These are phyloP conservation scores for Falcaria lacertinaria DNA, from an alignment of 2,888 invertebrate genomes.

Conservation along the genomic window DNA sequence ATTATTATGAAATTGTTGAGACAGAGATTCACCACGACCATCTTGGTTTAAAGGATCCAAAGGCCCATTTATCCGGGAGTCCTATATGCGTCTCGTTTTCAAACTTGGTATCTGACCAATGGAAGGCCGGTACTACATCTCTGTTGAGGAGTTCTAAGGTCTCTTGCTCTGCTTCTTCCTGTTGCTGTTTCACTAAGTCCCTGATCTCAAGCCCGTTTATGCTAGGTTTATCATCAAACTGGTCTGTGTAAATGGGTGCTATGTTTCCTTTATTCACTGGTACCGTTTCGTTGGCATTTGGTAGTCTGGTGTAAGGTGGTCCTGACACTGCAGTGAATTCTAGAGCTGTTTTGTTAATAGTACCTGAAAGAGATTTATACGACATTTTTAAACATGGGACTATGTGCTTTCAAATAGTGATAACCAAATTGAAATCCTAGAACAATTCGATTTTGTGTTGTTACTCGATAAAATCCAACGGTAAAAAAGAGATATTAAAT, in stretches of 20 bases:
- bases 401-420: too few relatives aligned
- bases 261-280: slow-evolving; percentile 63
- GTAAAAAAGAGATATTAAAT: too few relatives aligned
- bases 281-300: slow-evolving; percentile 29
- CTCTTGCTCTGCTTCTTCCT: slow-evolving; percentile 57
- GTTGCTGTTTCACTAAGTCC: slow-evolving; percentile 57
- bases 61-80: slow-evolving; percentile 87
- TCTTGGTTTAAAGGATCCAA: slow-evolving; percentile 78
- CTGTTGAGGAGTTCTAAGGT: slow-evolving; percentile 51
- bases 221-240: slow-evolving; percentile 58
- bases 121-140: slow-evolving; percentile 79
- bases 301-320: slow-evolving; percentile 54
- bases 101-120: slow-evolving; percentile 86
- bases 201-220: slow-evolving; percentile 59
- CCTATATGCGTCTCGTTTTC: slow-evolving; percentile 82
- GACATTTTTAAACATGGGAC: too few relatives aligned
- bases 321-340: slow-evolving; percentile 60
- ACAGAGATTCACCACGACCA: slow-evolving; percentile 80
- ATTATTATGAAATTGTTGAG: slow-evolving; percentile 25
- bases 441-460: too few relatives aligned
- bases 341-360: slow-evolving; percentile 26
- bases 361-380: slow-evolving; percentile 22
- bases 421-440: too few relatives aligned
- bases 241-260: slow-evolving; percentile 62
- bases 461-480: too few relatives aligned